These are phyloP conservation scores for Germaria angustata DNA, from an alignment of 2,888 invertebrate species.

Conservation along the genomic window DNA sequence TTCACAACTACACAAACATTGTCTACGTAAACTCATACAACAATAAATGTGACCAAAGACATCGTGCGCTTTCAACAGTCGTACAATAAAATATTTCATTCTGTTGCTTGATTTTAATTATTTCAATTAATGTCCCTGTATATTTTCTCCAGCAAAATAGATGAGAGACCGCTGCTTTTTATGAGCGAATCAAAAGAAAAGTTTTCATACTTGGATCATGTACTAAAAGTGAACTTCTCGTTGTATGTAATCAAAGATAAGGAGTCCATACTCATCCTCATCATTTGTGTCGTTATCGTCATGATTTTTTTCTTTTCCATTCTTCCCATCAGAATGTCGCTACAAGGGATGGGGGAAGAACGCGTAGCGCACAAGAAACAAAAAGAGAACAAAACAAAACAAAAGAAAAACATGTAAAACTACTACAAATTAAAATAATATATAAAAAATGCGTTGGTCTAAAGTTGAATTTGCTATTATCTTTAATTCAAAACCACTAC, in stretches of 20 bases:
- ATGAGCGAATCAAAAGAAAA: conserved; percentile 39
- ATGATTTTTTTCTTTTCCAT: neutral
- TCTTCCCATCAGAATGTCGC: neutral
- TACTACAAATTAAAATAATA: conserved; percentile 23
- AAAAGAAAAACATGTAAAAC: neutral
- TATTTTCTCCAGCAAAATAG: conserved; percentile 5
- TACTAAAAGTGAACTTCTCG: neutral
- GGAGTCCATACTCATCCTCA: conserved; percentile 41
- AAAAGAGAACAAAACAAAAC: too few species aligned
- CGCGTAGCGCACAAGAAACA: neutral
- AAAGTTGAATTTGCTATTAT: conserved; percentile 52
- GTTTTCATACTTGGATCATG: conserved; percentile 53
- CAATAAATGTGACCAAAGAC: conserved; percentile 23
- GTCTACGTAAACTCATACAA: conserved; percentile 23
- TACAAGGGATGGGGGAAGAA: neutral
- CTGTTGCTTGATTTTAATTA: conserved; percentile 28
- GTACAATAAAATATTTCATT: conserved; percentile 43
- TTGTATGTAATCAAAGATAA: conserved; percentile 48
- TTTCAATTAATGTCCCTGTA: conserved; percentile 50
- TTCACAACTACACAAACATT: conserved; percentile 28
- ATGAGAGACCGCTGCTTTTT: conserved; percentile 2
- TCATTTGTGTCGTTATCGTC: conserved; percentile 19
- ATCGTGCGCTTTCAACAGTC: conserved; percentile 28
- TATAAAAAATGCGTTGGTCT: conserved; percentile 57
- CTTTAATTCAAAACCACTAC: conserved; percentile 45